Percentiles rank a stretch among this genome's conserved stretches.
Evolutionary conservation across 2,888 invertebrate genomes (phyloP).

Genomic region (Poecilobothrus nobilitatus): DNA sequence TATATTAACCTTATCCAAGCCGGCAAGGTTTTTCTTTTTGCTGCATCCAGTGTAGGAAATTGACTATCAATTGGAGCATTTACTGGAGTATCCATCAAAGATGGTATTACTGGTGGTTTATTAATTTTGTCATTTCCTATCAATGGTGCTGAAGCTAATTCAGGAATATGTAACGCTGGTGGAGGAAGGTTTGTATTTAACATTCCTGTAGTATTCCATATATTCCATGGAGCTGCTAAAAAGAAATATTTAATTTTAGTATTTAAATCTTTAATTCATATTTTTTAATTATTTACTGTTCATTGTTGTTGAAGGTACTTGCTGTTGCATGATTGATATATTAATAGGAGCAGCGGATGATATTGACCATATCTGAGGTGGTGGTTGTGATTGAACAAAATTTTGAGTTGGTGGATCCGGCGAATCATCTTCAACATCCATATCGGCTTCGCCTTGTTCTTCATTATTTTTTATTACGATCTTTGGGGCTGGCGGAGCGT

Average conservation of each 20-base stretch:
- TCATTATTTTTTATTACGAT: conserved; percentile 39
- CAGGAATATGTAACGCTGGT: conserved; percentile 15
- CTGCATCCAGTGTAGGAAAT: conserved; percentile 59
- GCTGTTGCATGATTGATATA: background rate
- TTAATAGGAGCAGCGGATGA: background rate
- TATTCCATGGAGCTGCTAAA: background rate
- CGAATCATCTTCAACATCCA: conserved; percentile 69
- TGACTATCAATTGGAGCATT: conserved; percentile 19
- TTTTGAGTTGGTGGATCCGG: conserved; percentile 18
- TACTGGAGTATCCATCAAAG: conserved; percentile 29
- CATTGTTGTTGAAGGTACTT: background rate
- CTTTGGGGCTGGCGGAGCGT: conserved; percentile 49
- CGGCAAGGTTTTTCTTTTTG: conserved; percentile 83
- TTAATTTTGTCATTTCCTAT: conserved; percentile 23
- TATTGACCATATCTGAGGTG: background rate
- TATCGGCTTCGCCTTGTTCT: conserved; percentile 77
- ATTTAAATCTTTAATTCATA: background rate
- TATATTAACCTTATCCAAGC: conserved; percentile 91
- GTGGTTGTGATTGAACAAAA: background rate
- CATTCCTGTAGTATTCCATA: background rate
- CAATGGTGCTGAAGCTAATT: conserved; percentile 2
- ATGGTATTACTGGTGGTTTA: conserved; percentile 35
- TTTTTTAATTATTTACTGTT: background rate
- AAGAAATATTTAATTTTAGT: too few species aligned
- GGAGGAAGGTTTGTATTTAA: conserved; percentile 22